Evolutionary conservation across 2,797 vertebrate genomes (phyloP).

Genomic region (Falco naumanni): DNA sequence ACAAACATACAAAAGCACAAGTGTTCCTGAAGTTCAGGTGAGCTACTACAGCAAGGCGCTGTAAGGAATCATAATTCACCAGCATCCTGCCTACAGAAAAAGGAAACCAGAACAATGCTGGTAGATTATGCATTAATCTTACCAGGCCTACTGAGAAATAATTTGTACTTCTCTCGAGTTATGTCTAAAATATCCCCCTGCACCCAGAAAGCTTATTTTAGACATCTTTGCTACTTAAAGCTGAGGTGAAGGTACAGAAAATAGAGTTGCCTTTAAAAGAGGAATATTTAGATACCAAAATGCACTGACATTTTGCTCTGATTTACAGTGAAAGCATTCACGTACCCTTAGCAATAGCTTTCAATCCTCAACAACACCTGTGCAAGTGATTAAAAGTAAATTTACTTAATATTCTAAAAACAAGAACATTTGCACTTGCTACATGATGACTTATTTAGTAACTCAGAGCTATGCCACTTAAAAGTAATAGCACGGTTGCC

Average conservation of each 20-base stretch:
- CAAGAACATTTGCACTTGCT: slow-evolving; percentile 23
- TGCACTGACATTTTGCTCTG: not conserved
- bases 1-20: not conserved
- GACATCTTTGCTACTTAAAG: not conserved
- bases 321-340: not conserved
- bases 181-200: not conserved
- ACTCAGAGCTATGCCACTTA: slow-evolving; percentile 8
- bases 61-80: not conserved
- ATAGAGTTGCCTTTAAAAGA: not conserved
- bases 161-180: not conserved
- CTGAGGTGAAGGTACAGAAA: not conserved
- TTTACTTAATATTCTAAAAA: not conserved
- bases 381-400: slow-evolving; percentile 1
- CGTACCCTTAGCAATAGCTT: not conserved
- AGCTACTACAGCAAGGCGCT: not conserved
- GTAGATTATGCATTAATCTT: not conserved
- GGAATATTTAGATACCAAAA: not conserved
- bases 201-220: not conserved
- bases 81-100: not conserved
- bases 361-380: not conserved
- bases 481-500: not conserved
- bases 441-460: slow-evolving; percentile 4
- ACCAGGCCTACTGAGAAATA: not conserved
- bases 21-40: not conserved
- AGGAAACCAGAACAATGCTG: not conserved